Evolutionary conservation across 2,797 vertebrate species (phyloP).

Genomic region (Champsocephalus esox): DNA sequence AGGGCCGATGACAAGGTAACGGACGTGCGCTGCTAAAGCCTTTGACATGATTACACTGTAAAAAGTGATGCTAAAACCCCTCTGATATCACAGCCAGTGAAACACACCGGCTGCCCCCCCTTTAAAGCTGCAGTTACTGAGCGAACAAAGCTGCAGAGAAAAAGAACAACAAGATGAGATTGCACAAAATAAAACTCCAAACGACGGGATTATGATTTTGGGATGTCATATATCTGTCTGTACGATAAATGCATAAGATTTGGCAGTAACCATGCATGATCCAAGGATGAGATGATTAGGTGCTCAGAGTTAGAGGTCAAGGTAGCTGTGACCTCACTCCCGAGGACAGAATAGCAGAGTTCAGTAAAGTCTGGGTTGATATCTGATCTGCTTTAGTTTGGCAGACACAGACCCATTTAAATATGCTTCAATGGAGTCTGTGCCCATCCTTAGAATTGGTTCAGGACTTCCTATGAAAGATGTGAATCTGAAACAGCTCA

Average conservation of each 20-base stretch:
- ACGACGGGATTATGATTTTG: too few relatives aligned
- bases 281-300: too few relatives aligned
- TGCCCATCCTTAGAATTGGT: too few relatives aligned
- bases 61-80: slow-evolving; percentile 5
- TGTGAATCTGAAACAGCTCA: background rate
- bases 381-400: background rate
- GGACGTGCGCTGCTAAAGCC: background rate
- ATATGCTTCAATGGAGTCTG: background rate
- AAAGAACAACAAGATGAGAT: background rate
- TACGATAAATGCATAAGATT: too few relatives aligned
- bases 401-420: background rate
- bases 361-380: background rate
- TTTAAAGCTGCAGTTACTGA: background rate
- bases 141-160: background rate
- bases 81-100: background rate
- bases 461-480: background rate
- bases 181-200: background rate
- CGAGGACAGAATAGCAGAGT: background rate
- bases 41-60: background rate
- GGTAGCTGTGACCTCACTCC: background rate
- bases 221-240: too few relatives aligned
- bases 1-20: slow-evolving; percentile 92
- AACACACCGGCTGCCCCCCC: background rate
- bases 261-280: too few relatives aligned
- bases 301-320: too few relatives aligned